Percentiles rank a stretch among this genome's conserved stretches.
Conservation (phyloP, 2,113 vertebrate genomes). For the Panurus biarmicus region DNA sequence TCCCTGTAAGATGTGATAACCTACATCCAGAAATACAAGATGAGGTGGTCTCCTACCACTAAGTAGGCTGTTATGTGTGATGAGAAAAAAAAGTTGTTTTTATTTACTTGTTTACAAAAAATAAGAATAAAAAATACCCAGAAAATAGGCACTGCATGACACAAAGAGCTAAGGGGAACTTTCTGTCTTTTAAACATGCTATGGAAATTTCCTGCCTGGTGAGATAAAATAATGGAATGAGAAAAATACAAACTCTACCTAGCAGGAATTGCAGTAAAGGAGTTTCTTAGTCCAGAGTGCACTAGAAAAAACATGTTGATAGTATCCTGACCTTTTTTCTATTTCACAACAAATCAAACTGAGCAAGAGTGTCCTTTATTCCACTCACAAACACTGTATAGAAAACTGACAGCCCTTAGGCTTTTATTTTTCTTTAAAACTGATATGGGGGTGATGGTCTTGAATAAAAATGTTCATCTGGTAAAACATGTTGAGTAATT, state of each 20-base stretch:
- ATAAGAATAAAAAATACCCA: background rate
- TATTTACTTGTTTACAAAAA: background rate
- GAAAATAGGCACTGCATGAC: background rate
- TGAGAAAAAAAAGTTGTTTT: background rate
- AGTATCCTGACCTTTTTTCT: background rate
- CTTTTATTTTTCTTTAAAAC: background rate
- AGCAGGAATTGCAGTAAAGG: background rate
- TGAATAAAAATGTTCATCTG: background rate
- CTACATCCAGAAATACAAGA: background rate
- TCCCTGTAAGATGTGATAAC: background rate
- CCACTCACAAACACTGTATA: background rate
- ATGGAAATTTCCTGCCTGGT: background rate
- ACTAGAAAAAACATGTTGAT: background rate
- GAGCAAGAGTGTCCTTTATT: background rate
- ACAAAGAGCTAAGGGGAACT: background rate
- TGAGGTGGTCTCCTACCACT: background rate
- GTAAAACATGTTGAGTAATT: background rate
- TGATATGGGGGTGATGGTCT: background rate
- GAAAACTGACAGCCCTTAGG: background rate
- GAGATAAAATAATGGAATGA: background rate
- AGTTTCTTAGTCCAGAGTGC: background rate
- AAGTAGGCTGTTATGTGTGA: background rate
- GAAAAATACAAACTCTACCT: background rate
- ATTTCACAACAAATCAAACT: background rate
- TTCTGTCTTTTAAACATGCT: background rate